phyloP scores from a whole-genome alignment of 2,888 invertebrate species.

The Deilephila elpenor region DNA sequence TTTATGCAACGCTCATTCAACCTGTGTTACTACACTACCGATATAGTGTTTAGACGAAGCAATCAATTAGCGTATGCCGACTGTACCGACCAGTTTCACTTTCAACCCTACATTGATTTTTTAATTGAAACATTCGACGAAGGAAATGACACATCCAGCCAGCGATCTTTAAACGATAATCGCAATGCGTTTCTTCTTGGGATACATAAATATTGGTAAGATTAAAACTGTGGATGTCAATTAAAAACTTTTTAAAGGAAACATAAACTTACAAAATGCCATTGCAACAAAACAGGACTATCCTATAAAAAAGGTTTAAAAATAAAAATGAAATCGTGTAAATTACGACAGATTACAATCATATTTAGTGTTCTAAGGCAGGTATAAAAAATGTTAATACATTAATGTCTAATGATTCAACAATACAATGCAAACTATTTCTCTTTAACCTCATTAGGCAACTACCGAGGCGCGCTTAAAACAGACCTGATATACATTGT shows the following conservation, averaged over 20 bases:
- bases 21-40: conserved; percentile 46
- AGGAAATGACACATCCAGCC: conserved; percentile 3
- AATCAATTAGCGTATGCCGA: conserved; percentile 36
- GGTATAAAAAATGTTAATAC: no score
- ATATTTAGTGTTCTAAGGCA: no score
- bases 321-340: not conserved
- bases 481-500: not conserved
- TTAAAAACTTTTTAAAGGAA: conserved; percentile 1
- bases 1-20: conserved; percentile 53
- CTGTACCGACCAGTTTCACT: not conserved
- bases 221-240: not conserved
- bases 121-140: not conserved
- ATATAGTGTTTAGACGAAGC: conserved; percentile 39
- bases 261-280: not conserved
- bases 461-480: not conserved
- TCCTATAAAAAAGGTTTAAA: not conserved
- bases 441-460: not conserved
- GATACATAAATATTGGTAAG: not conserved
- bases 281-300: not conserved
- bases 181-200: not conserved
- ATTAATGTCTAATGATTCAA: not conserved
- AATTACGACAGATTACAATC: not conserved
- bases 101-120: conserved; percentile 5
- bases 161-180: not conserved
- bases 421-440: not conserved